A percentile compares a stretch with the other conserved stretches of the same genome.
phyloP scores from a whole-genome alignment of 2,797 vertebrate species.

The Spinus olivaceus region DNA sequence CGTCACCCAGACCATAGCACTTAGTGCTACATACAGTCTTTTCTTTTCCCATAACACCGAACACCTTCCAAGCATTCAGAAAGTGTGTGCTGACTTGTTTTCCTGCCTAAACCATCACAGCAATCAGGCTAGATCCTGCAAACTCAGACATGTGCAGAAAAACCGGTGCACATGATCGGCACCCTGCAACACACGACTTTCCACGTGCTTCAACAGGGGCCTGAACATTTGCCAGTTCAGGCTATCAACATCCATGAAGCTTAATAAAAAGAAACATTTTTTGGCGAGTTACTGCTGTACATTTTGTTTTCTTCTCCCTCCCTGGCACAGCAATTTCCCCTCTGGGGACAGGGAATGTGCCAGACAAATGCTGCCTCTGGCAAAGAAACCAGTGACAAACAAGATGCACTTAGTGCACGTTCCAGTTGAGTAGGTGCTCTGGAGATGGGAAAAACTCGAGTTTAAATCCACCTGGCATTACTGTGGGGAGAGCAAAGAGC shows the following conservation, averaged over 20 bases:
- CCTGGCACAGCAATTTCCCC: conserved; percentile 46
- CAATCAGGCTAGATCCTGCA: neutral
- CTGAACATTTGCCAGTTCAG: neutral
- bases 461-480: conserved; percentile 20
- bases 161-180: neutral
- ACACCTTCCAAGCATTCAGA: neutral
- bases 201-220: neutral
- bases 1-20: neutral
- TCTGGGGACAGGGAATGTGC: conserved; percentile 51
- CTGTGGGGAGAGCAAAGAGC: neutral
- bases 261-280: conserved; percentile 59
- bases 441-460: neutral
- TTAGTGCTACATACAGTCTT: neutral
- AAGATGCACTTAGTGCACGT: conserved; percentile 32
- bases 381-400: conserved; percentile 57
- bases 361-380: conserved; percentile 67
- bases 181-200: neutral
- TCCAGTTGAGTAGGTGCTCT: conserved; percentile 51
- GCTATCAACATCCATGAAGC: conserved; percentile 50
- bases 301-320: conserved; percentile 63
- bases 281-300: conserved; percentile 35
- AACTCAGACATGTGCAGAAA: neutral
- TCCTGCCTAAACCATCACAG: neutral
- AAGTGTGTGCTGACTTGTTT: neutral
- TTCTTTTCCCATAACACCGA: neutral